phyloP scores from a whole-genome alignment of 2,113 vertebrate species.

The Fulica atra region DNA sequence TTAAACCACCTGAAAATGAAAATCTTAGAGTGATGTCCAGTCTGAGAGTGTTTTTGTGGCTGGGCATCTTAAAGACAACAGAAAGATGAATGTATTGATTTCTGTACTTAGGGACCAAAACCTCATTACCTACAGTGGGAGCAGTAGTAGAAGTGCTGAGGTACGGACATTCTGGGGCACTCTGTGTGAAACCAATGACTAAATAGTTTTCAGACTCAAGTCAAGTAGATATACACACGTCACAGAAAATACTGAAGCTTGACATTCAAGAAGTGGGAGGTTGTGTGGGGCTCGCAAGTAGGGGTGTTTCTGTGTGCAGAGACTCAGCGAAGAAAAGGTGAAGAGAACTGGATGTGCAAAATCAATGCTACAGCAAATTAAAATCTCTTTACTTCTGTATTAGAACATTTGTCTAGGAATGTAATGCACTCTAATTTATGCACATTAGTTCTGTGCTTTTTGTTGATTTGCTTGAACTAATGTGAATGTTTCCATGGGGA shows the following conservation, averaged over 20 bases:
- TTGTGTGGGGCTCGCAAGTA: background rate
- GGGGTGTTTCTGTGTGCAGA: background rate
- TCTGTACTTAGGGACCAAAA: background rate
- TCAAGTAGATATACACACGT: background rate
- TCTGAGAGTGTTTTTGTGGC: background rate
- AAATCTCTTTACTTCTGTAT: background rate
- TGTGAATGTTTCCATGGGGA: background rate
- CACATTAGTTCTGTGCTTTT: background rate
- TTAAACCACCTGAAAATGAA: background rate
- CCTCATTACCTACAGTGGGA: background rate
- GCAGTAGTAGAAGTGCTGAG: background rate
- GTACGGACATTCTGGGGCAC: background rate
- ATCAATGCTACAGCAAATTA: background rate
- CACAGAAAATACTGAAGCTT: background rate
- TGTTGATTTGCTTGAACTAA: background rate
- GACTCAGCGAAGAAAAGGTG: background rate
- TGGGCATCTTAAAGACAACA: background rate
- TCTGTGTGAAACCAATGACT: background rate
- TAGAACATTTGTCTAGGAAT: background rate
- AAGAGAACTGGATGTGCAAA: background rate
- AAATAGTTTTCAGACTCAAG: background rate
- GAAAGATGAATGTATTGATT: background rate
- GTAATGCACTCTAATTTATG: background rate
- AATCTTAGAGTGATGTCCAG: background rate
- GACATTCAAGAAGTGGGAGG: background rate